Percentiles rank a stretch among this genome's conserved stretches.
Conservation (phyloP, 2,113 vertebrate genomes). For the Tringa solitaria region DNA sequence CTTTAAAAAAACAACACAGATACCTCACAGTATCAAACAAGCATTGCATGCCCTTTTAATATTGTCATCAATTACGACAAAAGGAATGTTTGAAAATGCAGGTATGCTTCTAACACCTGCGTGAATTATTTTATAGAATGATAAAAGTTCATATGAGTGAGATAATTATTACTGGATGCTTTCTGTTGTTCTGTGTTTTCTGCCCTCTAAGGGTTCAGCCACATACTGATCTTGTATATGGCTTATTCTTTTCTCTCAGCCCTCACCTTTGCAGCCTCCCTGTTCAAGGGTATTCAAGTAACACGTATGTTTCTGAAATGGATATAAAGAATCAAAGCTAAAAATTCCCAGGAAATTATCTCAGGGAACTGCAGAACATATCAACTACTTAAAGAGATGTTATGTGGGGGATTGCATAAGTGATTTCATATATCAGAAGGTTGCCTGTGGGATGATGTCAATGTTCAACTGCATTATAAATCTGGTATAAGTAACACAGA, state of each 20-base stretch:
- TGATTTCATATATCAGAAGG: neutral
- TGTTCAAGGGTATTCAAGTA: neutral
- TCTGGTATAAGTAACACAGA: neutral
- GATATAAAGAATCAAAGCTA: neutral
- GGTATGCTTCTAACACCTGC: neutral
- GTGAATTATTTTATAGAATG: neutral
- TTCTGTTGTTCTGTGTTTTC: neutral
- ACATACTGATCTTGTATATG: neutral
- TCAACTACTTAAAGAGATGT: neutral
- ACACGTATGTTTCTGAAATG: neutral
- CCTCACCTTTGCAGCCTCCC: neutral
- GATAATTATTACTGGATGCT: neutral
- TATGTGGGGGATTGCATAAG: neutral
- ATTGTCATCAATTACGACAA: neutral
- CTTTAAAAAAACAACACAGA: neutral
- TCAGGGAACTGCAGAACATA: neutral
- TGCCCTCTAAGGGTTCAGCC: neutral
- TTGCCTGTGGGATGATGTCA: neutral
- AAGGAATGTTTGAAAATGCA: neutral
- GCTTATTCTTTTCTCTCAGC: neutral
- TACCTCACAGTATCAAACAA: neutral
- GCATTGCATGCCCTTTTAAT: neutral
- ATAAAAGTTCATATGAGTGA: neutral
- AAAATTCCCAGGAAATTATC: neutral
- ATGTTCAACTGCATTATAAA: neutral